Evolutionary conservation across 2,888 invertebrate genomes (phyloP), one percentile per base, ranked within the genome.

Genomic region (Drosophila suboccidentalis): DNA sequence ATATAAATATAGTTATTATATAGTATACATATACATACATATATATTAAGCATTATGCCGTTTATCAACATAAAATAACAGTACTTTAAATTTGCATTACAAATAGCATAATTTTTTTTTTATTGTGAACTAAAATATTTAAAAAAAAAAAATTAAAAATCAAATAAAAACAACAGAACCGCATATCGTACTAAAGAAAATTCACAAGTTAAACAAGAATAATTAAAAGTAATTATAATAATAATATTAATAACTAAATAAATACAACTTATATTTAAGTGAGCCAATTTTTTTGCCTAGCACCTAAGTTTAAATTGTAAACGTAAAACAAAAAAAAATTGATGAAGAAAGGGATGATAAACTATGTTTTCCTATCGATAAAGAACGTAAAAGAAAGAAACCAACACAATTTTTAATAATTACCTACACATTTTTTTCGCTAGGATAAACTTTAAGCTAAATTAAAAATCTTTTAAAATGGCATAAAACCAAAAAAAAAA

Each of bases 91-190:
- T 78, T 80, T 70, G 75, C 80, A 82, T 85, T 82, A 84, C 67
- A 82, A 81, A 80, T 87, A 84, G 87, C 86, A 82, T 85, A 86
- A 75, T 76, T 86, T 85, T 86, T 86, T 80, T 83, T 78, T 86
- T 80, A 78, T 73, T 76, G 70, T 76, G 62, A 78, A 84, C 62
- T 83, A 69, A 86, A 86, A 76, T 80, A 86, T 69, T 69, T 47
- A 60, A 61, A 66, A 32, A 46, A 66, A 71, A 47, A 65, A 47
- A 65, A 50, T 54, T 72, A 59, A 41, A 49, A 19, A 57, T 50
- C 22, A 44, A 60, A 26, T 26, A 26, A 53, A 59, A 74, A 65
- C 71, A 54, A 76, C 61, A 78, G 50, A 77, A 78, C 71, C 80
- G 82, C 86, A 89, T 84, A 89, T 85, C 80, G 80, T 83, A 85